Evolutionary conservation across 2,888 invertebrate genomes (phyloP).

Genomic region (Pyrocoelia pectoralis): DNA sequence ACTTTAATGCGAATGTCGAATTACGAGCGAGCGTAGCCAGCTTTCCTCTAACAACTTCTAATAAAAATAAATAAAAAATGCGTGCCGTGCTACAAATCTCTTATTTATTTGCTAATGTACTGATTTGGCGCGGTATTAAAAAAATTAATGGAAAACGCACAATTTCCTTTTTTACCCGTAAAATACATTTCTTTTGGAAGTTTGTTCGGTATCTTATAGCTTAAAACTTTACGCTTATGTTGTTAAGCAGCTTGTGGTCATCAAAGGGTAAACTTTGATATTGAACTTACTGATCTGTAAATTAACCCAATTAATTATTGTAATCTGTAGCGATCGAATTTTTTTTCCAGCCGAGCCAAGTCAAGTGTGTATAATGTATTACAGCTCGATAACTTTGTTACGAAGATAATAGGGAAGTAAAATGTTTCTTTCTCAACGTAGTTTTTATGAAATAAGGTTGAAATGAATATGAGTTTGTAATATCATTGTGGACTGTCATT

Average conservation of each 20-base stretch:
- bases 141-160: too few relatives aligned
- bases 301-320: slow-evolving; percentile 1
- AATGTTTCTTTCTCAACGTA: too few relatives aligned
- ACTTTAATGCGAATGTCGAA: not conserved
- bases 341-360: not conserved
- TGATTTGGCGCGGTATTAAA: not conserved
- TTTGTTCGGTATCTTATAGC: not conserved
- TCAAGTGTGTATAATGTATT: not conserved
- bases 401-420: too few relatives aligned
- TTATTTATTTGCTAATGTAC: slow-evolving; percentile 1
- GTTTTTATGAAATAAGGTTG: too few relatives aligned
- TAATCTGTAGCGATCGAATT: not conserved
- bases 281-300: slow-evolving; percentile 1
- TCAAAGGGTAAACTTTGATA: slow-evolving; percentile 1
- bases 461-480: too few relatives aligned
- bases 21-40: not conserved
- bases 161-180: not conserved
- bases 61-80: not conserved
- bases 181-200: not conserved
- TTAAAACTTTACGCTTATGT: not conserved
- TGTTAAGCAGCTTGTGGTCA: not conserved
- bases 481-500: too few relatives aligned
- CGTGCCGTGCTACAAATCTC: not conserved
- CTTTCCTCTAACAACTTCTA: not conserved
- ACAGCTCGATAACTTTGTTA: not conserved